phyloP scores from a whole-genome alignment of 1,140 invertebrate genomes.

The Magallana gigas region DNA sequence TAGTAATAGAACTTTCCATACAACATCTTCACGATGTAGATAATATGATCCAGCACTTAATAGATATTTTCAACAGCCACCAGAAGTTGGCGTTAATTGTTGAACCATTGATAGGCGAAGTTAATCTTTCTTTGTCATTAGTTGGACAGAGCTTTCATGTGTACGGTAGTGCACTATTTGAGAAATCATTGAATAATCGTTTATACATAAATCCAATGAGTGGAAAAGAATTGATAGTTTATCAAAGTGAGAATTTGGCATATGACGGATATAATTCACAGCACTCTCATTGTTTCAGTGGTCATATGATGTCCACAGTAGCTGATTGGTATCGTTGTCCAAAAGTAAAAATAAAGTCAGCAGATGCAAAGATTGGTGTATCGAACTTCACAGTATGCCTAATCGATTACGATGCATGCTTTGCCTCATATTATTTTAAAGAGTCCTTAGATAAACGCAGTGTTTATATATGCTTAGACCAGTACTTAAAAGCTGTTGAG shows the following conservation, averaged over 20 bases:
- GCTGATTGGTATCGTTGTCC: conserved; percentile 23
- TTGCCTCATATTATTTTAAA: not conserved
- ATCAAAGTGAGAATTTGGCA: not conserved
- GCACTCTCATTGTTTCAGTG: not conserved
- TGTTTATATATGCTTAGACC: not conserved
- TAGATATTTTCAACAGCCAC: not conserved
- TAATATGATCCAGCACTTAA: not conserved
- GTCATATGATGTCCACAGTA: not conserved
- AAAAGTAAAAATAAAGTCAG: not conserved
- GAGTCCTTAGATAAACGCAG: not conserved
- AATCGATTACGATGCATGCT: not conserved
- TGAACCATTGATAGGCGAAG: not conserved
- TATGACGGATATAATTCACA: not conserved
- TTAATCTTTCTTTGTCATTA: not conserved
- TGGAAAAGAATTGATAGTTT: not conserved
- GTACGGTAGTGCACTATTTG: not conserved
- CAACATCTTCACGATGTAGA: not conserved
- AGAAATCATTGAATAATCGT: not conserved
- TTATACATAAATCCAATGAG: not conserved
- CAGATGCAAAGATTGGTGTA: not conserved
- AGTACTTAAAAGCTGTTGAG: not conserved
- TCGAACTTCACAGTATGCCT: conserved; percentile 15
- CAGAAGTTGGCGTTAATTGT: not conserved
- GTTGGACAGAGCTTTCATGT: conserved; percentile 20
- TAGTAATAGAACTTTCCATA: conserved; percentile 1